A percentile compares a stretch with the other conserved stretches of the same genome.
Conservation (phyloP, 1,140 invertebrate species). For the Hestina assimilis region DNA sequence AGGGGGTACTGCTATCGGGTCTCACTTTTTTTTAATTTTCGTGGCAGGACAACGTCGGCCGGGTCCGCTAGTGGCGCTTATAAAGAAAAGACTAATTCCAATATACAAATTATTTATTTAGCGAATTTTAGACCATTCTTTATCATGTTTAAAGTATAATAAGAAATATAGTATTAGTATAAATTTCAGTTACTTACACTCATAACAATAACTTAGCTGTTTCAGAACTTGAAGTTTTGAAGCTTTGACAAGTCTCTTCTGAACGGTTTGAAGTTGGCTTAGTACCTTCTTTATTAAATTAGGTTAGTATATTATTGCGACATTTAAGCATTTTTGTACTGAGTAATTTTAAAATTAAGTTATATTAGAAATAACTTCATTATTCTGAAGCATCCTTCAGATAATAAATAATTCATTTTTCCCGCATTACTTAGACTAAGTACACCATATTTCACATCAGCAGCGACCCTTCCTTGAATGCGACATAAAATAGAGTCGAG, state of each 20-base stretch:
- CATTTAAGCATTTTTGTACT: no score
- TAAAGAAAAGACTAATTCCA: no score
- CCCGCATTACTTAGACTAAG: constrained; percentile 64
- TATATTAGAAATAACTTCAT: constrained; percentile 37
- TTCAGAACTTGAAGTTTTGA: constrained; percentile 7
- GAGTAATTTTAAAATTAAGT: no score
- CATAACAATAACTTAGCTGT: constrained; percentile 18
- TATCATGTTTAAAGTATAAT: constrained; percentile 2
- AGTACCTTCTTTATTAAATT: constrained; percentile 1
- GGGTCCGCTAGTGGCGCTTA: no score
- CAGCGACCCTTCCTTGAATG: constrained; percentile 50
- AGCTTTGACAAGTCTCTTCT: constrained; percentile 4
- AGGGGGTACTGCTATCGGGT: no score
- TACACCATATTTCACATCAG: constrained; percentile 65
- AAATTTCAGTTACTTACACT: constrained; percentile 12
- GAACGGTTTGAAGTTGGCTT: constrained; percentile 3
- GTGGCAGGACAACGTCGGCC: no score
- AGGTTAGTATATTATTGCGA: not conserved
- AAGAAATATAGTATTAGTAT: constrained; percentile 5
- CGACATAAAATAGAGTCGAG: constrained; percentile 70
- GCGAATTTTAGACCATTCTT: no score
- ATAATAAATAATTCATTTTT: constrained; percentile 70
- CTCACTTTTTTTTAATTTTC: no score
- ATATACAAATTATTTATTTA: no score
- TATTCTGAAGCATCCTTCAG: constrained; percentile 48